Evolutionary conservation across 2,888 invertebrate genomes (phyloP).

Genomic region (Xestia sexstrigata): DNA sequence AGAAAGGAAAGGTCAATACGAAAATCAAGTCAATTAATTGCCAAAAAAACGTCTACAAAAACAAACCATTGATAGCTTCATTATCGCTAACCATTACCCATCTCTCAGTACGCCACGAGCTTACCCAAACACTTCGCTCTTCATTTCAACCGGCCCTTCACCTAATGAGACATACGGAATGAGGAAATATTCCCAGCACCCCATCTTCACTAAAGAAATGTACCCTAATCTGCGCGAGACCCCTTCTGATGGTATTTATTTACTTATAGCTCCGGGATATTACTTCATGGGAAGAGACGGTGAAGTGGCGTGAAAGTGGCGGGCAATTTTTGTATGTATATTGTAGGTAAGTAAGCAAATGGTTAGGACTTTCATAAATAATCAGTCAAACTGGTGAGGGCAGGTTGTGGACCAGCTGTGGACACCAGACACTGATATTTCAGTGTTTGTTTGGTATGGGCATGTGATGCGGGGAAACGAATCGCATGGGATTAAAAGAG

Average conservation of each 20-base stretch:
- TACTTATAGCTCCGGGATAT: constrained; percentile 38
- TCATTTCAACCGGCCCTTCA: constrained; percentile 26
- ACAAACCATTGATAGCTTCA: not conserved
- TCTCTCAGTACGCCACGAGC: not conserved
- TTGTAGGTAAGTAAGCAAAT: no score
- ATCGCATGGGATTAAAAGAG: no score
- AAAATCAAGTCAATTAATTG: no score
- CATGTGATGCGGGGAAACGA: no score
- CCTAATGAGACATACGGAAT: constrained; percentile 54
- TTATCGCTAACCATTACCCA: not conserved
- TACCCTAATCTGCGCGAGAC: constrained; percentile 48
- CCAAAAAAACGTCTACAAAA: no score
- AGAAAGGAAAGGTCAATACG: no score
- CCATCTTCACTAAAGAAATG: constrained; percentile 39
- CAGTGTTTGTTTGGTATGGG: no score
- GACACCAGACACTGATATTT: not conserved
- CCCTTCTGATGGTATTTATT: constrained; percentile 49
- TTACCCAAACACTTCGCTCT: constrained; percentile 38
- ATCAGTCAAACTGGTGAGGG: not conserved
- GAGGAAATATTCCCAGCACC: constrained; percentile 51
- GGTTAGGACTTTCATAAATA: no score
- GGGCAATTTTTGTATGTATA: not conserved
- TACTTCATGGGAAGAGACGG: not conserved
- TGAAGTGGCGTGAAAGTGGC: constrained; percentile 35
- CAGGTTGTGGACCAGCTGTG: not conserved